phyloP scores from a whole-genome alignment of 2,113 vertebrate species.

The Lota lota region DNA sequence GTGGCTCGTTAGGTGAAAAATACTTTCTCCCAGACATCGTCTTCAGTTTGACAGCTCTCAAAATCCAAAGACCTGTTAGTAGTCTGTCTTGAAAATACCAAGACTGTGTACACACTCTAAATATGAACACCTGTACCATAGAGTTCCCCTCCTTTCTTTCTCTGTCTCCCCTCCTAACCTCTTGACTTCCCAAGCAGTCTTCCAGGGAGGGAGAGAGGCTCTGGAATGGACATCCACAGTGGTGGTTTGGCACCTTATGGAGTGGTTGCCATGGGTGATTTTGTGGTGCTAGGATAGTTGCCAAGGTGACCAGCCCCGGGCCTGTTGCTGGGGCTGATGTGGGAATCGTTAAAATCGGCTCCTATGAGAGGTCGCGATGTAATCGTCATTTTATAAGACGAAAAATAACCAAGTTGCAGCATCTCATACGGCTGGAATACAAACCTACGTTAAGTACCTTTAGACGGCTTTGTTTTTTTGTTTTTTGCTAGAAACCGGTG shows the following conservation, averaged over 20 bases:
- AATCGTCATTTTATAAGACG: no score
- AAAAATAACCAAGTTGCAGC: no score
- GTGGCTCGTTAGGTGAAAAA: neutral
- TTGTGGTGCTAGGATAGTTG: constrained; percentile 34
- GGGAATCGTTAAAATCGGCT: neutral
- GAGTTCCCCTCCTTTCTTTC: neutral
- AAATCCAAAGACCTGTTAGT: neutral
- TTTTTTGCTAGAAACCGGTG: no score
- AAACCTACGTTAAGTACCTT: no score
- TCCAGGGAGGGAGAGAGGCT: constrained; percentile 20
- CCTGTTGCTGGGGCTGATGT: constrained; percentile 45
- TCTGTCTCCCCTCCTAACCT: constrained; percentile 18
- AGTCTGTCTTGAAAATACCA: neutral
- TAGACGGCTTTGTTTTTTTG: no score
- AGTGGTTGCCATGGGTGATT: constrained; percentile 51
- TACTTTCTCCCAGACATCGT: no score
- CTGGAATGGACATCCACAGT: constrained; percentile 35
- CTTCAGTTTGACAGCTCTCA: neutral
- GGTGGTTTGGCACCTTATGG: constrained; percentile 33
- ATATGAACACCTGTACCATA: neutral
- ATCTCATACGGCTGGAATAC: no score
- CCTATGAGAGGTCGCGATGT: no score
- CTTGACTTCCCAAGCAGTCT: constrained; percentile 13
- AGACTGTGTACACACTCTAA: neutral
- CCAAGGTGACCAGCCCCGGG: constrained; percentile 41